phyloP scores from a whole-genome alignment of 2,797 vertebrate genomes.

The Tragelaphus eurycerus region DNA sequence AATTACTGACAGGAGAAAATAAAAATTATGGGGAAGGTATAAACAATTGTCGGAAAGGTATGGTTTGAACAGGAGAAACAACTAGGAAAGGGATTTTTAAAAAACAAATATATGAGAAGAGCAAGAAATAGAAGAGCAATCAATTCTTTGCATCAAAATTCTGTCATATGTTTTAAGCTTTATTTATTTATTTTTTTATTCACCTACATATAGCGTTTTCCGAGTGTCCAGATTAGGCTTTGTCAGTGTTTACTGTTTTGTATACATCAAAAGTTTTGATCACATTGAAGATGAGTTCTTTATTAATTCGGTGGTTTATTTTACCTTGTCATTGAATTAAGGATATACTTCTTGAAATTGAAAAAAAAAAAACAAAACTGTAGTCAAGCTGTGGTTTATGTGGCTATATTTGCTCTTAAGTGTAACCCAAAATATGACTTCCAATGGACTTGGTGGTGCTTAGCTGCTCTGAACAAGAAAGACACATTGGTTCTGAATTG shows the following conservation, averaged over 20 bases:
- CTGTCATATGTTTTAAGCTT: not conserved
- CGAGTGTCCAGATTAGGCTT: not conserved
- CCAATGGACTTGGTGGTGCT: not conserved
- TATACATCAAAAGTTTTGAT: not conserved
- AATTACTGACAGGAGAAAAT: not conserved
- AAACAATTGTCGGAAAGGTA: not conserved
- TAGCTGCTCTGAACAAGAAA: not conserved
- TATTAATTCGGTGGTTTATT: not conserved
- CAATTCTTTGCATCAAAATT: not conserved
- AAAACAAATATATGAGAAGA: not conserved
- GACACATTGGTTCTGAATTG: not conserved
- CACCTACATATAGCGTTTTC: not conserved
- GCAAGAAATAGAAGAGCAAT: not conserved
- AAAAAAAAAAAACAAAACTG: not conserved
- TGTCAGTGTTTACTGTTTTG: not conserved
- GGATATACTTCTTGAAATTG: not conserved
- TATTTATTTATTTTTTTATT: constrained; percentile 3
- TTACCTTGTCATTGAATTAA: not conserved
- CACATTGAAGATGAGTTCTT: not conserved
- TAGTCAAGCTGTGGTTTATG: not conserved
- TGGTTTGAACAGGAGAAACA: not conserved
- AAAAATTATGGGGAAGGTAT: not conserved
- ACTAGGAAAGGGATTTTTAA: not conserved
- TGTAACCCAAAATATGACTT: not conserved
- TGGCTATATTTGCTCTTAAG: not conserved